Conservation (phyloP, 1,140 invertebrate genomes). For the Hestina assimilis region DNA sequence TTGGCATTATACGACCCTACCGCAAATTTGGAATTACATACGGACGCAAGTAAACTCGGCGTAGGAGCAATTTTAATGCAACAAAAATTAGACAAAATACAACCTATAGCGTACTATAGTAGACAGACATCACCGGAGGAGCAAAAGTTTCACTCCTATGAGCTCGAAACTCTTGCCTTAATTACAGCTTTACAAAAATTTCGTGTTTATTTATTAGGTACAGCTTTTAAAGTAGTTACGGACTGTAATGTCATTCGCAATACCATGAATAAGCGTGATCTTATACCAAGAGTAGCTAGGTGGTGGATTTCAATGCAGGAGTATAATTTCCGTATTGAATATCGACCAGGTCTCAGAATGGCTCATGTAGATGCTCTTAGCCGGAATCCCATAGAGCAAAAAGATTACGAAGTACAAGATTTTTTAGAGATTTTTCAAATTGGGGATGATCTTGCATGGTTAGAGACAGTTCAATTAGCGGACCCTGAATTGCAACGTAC, state of each 20-base stretch:
- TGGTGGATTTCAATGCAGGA: conserved; percentile 4
- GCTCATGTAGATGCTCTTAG: conserved; percentile 1
- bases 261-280: background rate
- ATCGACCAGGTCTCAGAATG: background rate
- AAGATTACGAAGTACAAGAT: too few species aligned
- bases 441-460: too few species aligned
- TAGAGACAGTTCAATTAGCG: too few species aligned
- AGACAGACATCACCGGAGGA: background rate
- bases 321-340: conserved; percentile 4
- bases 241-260: background rate
- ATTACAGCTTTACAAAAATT: background rate
- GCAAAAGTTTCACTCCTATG: background rate
- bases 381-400: background rate
- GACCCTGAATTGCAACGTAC: too few species aligned
- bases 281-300: background rate
- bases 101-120: conserved; percentile 1
- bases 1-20: conserved; percentile 20
- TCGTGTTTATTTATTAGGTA: background rate
- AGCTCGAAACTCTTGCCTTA: background rate
- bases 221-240: background rate
- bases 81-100: too few species aligned
- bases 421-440: too few species aligned
- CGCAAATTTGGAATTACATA: too few species aligned
- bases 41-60: too few species aligned
- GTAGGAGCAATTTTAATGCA: too few species aligned